These are phyloP conservation scores for Propithecus perrieri DNA, from an alignment of 2,797 vertebrate genomes.

Conservation along the genomic window DNA sequence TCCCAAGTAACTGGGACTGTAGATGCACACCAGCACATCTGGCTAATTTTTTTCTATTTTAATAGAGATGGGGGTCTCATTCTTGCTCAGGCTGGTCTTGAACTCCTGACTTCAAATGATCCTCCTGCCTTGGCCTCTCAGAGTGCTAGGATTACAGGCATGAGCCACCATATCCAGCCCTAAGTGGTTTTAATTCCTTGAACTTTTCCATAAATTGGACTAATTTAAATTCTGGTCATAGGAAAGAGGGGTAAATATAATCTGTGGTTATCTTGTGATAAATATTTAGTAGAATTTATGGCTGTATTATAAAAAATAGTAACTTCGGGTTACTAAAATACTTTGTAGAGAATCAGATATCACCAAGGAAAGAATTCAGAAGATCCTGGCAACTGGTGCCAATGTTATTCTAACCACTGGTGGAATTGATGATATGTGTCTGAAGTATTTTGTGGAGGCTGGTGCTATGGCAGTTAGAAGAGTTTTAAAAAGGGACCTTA, in stretches of 20 bases:
- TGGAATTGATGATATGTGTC: slow-evolving; percentile 98
- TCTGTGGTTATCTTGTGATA: not conserved
- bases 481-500: slow-evolving; percentile 96
- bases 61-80: too few relatives aligned
- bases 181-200: not conserved
- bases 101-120: too few relatives aligned
- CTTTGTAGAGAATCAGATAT: slow-evolving; percentile 90
- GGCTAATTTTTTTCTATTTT: too few relatives aligned
- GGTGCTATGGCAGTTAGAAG: slow-evolving; percentile 97
- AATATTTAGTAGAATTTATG: not conserved
- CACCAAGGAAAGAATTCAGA: slow-evolving; percentile 98
- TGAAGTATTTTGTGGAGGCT: slow-evolving; percentile 97
- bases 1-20: too few relatives aligned
- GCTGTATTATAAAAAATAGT: not conserved
- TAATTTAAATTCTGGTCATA: not conserved
- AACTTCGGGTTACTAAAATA: not conserved
- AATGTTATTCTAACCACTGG: slow-evolving; percentile 96
- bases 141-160: too few relatives aligned
- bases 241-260: not conserved
- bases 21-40: too few relatives aligned
- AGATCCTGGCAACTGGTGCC: slow-evolving; percentile 95
- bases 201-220: not conserved
- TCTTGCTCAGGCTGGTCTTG: too few relatives aligned
- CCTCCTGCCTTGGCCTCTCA: too few relatives aligned
- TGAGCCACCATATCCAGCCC: too few relatives aligned